Percentiles rank a stretch among this genome's conserved stretches.
These are phyloP conservation scores for Antechinus flavipes DNA, from an alignment of 2,113 vertebrate species.

Conservation along the genomic window DNA sequence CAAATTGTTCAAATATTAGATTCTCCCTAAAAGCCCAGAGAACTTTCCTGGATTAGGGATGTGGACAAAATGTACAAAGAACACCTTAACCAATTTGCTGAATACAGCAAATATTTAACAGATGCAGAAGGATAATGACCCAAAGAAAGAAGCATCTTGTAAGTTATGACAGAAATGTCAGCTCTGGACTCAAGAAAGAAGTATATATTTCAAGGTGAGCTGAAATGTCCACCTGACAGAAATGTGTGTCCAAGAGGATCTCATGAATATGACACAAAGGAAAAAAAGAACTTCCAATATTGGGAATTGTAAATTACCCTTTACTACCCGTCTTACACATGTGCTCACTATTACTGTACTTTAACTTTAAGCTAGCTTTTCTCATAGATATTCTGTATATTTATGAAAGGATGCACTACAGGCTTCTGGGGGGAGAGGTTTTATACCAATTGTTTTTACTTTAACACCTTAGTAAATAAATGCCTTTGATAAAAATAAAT, in stretches of 20 bases:
- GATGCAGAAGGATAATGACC: background rate
- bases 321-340: background rate
- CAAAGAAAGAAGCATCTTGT: background rate
- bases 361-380: background rate
- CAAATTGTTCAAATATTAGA: background rate
- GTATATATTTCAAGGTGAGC: background rate
- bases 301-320: background rate
- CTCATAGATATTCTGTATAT: background rate
- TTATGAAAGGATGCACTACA: background rate
- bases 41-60: background rate
- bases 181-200: background rate
- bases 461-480: background rate
- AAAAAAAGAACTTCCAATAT: background rate
- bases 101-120: background rate
- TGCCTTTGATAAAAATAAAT: background rate
- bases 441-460: background rate
- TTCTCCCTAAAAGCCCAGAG: background rate
- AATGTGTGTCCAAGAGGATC: background rate
- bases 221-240: background rate
- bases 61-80: background rate
- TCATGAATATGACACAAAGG: background rate
- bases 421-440: background rate
- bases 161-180: background rate
- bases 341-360: background rate
- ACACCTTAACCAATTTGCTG: background rate